These are phyloP conservation scores for Cetonia aurata DNA, from an alignment of 2,888 invertebrate genomes.

Conservation along the genomic window DNA sequence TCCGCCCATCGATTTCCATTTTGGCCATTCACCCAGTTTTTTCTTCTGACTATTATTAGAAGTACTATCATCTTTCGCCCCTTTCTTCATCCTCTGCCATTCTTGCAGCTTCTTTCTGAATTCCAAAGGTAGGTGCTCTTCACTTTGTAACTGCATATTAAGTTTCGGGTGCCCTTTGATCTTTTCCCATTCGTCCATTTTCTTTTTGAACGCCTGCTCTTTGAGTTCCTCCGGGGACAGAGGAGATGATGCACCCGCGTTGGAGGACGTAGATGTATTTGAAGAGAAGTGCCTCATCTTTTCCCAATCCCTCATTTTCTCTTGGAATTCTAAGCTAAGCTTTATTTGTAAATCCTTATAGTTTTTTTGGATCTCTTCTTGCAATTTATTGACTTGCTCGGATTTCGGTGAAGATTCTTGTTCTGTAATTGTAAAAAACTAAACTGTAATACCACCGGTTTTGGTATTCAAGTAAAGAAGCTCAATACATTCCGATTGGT, in stretches of 20 bases:
- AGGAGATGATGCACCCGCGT: slow-evolving; percentile 43
- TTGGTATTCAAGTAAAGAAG: neutral
- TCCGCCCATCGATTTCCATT: slow-evolving; percentile 69
- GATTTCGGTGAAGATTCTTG: slow-evolving; percentile 32
- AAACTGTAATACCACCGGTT: neutral
- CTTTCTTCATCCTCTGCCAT: slow-evolving; percentile 83
- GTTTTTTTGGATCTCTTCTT: slow-evolving; percentile 79
- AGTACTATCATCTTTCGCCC: slow-evolving; percentile 53
- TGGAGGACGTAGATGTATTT: slow-evolving; percentile 52
- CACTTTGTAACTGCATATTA: slow-evolving; percentile 65
- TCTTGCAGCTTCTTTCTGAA: slow-evolving; percentile 87
- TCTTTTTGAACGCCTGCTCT: slow-evolving; percentile 65
- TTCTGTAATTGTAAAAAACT: slow-evolving; percentile 26
- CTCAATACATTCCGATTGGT: neutral
- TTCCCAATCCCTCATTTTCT: slow-evolving; percentile 74
- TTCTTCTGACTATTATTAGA: slow-evolving; percentile 57
- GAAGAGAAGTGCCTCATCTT: slow-evolving; percentile 59
- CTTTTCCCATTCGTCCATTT: slow-evolving; percentile 70
- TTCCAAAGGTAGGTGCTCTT: slow-evolving; percentile 82
- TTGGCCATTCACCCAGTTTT: slow-evolving; percentile 73
- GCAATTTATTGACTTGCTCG: slow-evolving; percentile 56
- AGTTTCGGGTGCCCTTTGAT: slow-evolving; percentile 63
- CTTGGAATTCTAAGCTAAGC: slow-evolving; percentile 81
- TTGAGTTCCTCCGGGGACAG: slow-evolving; percentile 57
- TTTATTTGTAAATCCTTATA: slow-evolving; percentile 80